Evolutionary conservation across 1,140 invertebrate genomes (phyloP).

Genomic region (Magallana gigas): DNA sequence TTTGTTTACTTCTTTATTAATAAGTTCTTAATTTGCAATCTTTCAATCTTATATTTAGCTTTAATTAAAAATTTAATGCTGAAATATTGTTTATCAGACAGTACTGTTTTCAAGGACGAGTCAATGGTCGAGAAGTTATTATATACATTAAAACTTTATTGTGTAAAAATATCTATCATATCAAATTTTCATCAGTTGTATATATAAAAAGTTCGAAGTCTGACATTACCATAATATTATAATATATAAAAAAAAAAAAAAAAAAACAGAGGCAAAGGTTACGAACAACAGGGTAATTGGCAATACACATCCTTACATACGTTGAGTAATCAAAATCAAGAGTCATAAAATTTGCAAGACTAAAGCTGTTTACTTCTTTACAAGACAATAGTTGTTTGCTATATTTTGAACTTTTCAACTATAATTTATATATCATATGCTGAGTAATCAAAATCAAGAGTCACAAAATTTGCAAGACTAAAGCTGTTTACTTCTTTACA

Average conservation of each 20-base stretch:
- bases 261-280: not conserved
- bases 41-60: not conserved
- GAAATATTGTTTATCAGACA: not conserved
- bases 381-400: not conserved
- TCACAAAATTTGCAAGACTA: not conserved
- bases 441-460: slow-evolving; percentile 3
- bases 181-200: slow-evolving; percentile 12
- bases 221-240: not conserved
- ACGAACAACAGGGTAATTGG: not conserved
- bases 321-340: slow-evolving; percentile 5
- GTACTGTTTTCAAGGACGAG: not conserved
- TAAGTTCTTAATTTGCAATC: not conserved
- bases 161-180: slow-evolving; percentile 1
- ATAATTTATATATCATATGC: not conserved
- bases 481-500: slow-evolving; percentile 6
- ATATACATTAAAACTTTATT: slow-evolving; percentile 1
- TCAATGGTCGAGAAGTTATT: slow-evolving; percentile 10
- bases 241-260: not conserved
- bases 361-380: slow-evolving; percentile 5
- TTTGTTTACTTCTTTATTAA: not conserved
- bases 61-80: slow-evolving; percentile 6
- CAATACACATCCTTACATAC: not conserved
- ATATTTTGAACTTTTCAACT: slow-evolving; percentile 16
- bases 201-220: not conserved
- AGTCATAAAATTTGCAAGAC: not conserved